Conservation (phyloP, 53 echinoderm and acorn worm genomes). For the Hippasteria phrygiana region DNA sequence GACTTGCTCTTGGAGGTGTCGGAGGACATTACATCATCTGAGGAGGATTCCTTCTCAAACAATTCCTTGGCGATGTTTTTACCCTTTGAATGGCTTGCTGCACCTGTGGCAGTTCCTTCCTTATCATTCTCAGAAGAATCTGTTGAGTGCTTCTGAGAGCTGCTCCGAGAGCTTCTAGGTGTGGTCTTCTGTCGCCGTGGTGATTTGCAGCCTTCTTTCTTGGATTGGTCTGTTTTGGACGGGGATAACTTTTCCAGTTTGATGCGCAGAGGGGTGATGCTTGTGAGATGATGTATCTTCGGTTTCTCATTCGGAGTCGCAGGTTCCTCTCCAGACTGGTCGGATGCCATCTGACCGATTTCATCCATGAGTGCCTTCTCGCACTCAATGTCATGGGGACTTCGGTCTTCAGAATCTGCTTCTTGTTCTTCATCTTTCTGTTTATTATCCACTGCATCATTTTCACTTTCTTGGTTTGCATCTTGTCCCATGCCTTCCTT, state of each 20-base stretch:
- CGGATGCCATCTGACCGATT: constrained; percentile 25
- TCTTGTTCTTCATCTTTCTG: not conserved
- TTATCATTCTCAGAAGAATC: constrained; percentile 13
- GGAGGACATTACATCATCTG: constrained; percentile 14
- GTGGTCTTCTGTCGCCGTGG: constrained; percentile 53
- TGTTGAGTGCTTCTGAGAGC: not conserved
- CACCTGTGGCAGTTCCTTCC: not conserved
- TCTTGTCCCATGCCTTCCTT: not conserved
- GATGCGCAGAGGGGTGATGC: constrained; percentile 49
- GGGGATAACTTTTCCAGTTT: constrained; percentile 39
- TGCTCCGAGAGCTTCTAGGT: constrained; percentile 29
- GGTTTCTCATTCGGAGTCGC: constrained; percentile 12
- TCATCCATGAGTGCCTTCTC: constrained; percentile 62
- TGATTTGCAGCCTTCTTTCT: not conserved
- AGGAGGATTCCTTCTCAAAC: constrained; percentile 14
- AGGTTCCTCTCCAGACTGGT: constrained; percentile 13
- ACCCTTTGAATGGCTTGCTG: not conserved
- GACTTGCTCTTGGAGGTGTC: not conserved
- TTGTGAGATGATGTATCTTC: not conserved
- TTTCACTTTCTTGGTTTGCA: not conserved
- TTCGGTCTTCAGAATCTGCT: constrained; percentile 10
- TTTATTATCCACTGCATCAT: constrained; percentile 10
- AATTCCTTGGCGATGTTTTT: constrained; percentile 18
- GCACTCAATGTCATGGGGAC: constrained; percentile 48
- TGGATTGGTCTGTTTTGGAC: not conserved